Evolutionary conservation across 2,888 invertebrate species (phyloP).

Genomic region (Linyphia triangularis): DNA sequence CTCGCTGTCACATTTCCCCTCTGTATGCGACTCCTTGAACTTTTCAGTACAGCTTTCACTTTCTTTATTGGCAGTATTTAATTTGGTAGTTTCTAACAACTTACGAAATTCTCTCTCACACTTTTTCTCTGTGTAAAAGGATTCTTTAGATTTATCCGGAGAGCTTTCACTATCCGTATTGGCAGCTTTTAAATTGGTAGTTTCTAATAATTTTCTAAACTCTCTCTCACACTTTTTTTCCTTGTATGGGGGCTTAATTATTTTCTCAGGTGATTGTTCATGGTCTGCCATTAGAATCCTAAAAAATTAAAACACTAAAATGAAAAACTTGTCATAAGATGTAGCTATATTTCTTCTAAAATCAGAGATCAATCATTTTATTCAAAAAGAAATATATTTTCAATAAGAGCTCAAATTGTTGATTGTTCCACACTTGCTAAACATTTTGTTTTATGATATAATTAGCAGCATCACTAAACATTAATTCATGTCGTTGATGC

Average conservation of each 20-base stretch:
- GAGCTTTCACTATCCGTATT: not conserved
- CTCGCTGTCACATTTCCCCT: not conserved
- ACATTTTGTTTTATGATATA: no score
- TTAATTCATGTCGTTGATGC: no score
- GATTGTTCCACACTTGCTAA: no score
- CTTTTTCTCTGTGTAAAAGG: not conserved
- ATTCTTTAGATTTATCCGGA: not conserved
- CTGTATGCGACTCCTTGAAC: not conserved
- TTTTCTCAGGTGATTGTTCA: not conserved
- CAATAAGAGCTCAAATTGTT: no score
- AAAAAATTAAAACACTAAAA: no score
- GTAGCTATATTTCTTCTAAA: no score
- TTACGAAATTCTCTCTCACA: conserved; percentile 41
- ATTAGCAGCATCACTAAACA: no score
- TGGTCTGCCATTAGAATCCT: not conserved
- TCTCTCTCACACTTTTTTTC: conserved; percentile 43
- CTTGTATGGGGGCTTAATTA: not conserved
- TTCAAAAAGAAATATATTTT: no score
- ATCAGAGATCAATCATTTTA: no score
- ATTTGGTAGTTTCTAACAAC: conserved; percentile 16
- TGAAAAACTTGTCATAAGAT: no score
- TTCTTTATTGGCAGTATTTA: not conserved
- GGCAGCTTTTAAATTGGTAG: not conserved
- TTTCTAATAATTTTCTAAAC: conserved; percentile 20
- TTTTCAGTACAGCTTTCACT: not conserved